Evolutionary conservation across 2,113 vertebrate species (phyloP), one percentile per base, ranked within the genome.

Genomic region (Colossoma macropomum): DNA sequence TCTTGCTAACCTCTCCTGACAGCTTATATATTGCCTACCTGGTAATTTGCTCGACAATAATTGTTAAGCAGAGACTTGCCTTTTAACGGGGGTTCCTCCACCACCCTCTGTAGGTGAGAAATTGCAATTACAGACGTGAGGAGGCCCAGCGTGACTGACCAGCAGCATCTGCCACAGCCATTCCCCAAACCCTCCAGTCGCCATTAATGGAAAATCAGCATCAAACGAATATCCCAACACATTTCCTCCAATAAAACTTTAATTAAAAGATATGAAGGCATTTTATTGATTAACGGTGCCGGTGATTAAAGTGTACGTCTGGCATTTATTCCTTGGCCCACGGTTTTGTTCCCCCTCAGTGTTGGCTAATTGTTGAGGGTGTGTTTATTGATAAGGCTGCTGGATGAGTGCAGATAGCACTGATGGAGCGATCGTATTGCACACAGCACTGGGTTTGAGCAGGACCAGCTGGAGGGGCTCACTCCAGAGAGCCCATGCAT

Each of bases 51-150:
- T 93, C 92, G 88, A 92, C 95, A 95, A 96, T 99, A 97, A 99
- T 96, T 96, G 96, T 95, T 96, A 95, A 92, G 95, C 92, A 94
- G 96, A 96, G 95, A 94, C 94, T 96, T 93, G 93, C 92, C 95
- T 96, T 96, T 97, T 97, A 96, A 4, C 95, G 96, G 97, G 95
- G 97, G 95, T 95, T 96, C 96, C 95, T 96, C 96, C 96, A 97
- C 97, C 97, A 96, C 97, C 97, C 97, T 97, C 97, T 98, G 96
- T 98, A 98, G 97, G 97, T 97, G 96, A 97, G 95, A 95, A 95
- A 96, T 96, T 93, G 97, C 95, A 97, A 97, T 97, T 98, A 98
- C 97, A 99, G 95, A 96, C 93, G 89, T 81, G 91, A 95, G 96
- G 92, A 92, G 93, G 92, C 92, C 95, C 93, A 90, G 85, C 15